Evolutionary conservation across 1,140 invertebrate genomes (phyloP).

Genomic region (Galleria mellonella): DNA sequence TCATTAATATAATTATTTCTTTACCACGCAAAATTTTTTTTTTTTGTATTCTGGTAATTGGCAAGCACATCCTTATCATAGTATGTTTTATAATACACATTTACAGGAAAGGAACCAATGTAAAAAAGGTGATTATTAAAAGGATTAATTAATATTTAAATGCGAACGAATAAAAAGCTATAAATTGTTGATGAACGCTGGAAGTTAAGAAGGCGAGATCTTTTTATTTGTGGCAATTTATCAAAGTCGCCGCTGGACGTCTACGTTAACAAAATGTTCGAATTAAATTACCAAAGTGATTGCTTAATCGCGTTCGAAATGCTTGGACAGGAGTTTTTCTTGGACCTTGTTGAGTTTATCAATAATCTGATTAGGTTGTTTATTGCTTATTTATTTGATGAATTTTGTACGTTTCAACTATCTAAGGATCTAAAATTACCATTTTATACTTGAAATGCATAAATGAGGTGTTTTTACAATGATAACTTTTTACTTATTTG

Average conservation of each 20-base stretch:
- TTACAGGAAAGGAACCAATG: conserved; percentile 3
- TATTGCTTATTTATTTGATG: no score
- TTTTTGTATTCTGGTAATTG: no score
- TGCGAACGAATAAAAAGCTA: conserved; percentile 3
- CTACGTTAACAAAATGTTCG: conserved; percentile 24
- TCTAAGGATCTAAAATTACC: no score
- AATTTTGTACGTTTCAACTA: no score
- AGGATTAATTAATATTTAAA: neutral
- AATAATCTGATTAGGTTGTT: neutral
- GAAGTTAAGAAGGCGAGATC: conserved; percentile 9
- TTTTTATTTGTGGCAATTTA: conserved; percentile 25
- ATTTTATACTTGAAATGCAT: no score
- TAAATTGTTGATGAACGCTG: neutral
- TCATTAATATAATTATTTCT: no score
- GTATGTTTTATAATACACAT: no score
- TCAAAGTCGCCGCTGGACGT: conserved; percentile 16
- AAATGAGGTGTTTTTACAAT: no score
- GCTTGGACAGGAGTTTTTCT: neutral
- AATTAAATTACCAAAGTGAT: conserved; percentile 25
- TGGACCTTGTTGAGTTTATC: neutral
- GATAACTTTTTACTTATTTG: no score
- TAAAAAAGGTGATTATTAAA: conserved; percentile 2
- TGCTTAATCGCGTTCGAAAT: conserved; percentile 21
- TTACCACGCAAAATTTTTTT: no score
- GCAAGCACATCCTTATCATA: no score